Evolutionary conservation across 2,113 vertebrate genomes (phyloP).

Genomic region (Sialia sialis): DNA sequence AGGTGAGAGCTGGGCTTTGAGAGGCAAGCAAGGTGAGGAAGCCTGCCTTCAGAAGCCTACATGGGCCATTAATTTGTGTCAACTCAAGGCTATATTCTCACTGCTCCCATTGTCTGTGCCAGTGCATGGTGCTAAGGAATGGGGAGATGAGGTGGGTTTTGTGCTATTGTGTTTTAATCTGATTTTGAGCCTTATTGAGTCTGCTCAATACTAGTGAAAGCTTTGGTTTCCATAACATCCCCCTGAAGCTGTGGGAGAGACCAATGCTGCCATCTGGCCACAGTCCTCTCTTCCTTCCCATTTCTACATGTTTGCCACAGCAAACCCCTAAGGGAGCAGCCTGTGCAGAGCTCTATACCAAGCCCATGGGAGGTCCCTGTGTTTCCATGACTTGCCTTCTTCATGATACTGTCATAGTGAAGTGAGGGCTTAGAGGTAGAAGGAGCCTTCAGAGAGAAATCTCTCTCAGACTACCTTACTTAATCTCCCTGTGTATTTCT

Average conservation of each 20-base stretch:
- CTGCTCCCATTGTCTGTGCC: not conserved
- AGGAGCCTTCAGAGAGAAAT: not conserved
- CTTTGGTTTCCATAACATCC: not conserved
- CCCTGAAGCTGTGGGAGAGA: not conserved
- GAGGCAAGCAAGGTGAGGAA: not conserved
- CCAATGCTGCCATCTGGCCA: not conserved
- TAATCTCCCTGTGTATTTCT: not conserved
- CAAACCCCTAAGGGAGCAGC: not conserved
- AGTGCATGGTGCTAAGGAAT: not conserved
- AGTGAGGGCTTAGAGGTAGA: not conserved
- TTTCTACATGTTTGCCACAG: not conserved
- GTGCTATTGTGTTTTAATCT: not conserved
- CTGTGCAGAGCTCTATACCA: not conserved
- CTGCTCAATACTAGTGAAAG: not conserved
- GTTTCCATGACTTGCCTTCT: not conserved
- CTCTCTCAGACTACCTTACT: not conserved
- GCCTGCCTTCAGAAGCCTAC: not conserved
- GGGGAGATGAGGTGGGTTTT: not conserved
- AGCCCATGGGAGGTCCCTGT: not conserved
- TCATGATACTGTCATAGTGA: not conserved
- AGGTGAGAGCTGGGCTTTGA: constrained; percentile 64
- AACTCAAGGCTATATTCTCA: not conserved
- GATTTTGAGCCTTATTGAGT: not conserved
- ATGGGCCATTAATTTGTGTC: not conserved
- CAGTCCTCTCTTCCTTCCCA: not conserved